Evolutionary conservation across 2,888 invertebrate genomes (phyloP).

Genomic region (Stomorhina lunata): DNA sequence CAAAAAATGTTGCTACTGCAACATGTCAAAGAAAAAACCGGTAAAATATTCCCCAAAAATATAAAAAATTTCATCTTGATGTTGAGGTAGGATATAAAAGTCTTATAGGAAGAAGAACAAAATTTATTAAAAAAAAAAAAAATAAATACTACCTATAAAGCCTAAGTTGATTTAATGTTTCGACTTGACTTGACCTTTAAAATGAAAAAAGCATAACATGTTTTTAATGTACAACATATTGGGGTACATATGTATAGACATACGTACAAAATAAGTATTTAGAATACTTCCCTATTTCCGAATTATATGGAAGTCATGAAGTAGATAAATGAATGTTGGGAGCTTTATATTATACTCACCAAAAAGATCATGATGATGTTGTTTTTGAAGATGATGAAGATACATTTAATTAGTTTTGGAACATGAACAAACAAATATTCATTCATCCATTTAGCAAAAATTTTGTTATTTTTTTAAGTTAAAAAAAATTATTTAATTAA

Average conservation of each 20-base stretch:
- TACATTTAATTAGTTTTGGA: slow-evolving; percentile 23
- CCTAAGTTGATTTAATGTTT: background rate
- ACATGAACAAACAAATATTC: background rate
- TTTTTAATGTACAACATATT: slow-evolving; percentile 6
- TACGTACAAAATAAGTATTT: background rate
- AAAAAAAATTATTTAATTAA: slow-evolving; percentile 12
- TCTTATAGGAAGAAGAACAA: slow-evolving; percentile 17
- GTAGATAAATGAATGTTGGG: background rate
- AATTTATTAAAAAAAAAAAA: too few species aligned
- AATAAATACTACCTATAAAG: background rate
- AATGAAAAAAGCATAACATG: background rate
- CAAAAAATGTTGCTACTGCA: slow-evolving; percentile 16
- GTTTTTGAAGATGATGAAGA: background rate
- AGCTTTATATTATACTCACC: background rate
- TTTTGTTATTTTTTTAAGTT: background rate
- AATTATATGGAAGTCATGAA: slow-evolving; percentile 28
- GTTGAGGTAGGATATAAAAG: background rate
- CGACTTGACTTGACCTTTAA: slow-evolving; percentile 53
- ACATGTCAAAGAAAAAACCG: background rate
- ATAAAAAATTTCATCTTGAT: background rate
- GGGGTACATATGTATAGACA: background rate
- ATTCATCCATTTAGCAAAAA: background rate
- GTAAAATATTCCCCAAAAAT: background rate
- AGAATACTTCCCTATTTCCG: slow-evolving; percentile 24
- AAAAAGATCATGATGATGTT: background rate